Base-by-base conservation (phyloP, 2,888 invertebrate genomes). In the Cerastis rubricosa region DNA sequence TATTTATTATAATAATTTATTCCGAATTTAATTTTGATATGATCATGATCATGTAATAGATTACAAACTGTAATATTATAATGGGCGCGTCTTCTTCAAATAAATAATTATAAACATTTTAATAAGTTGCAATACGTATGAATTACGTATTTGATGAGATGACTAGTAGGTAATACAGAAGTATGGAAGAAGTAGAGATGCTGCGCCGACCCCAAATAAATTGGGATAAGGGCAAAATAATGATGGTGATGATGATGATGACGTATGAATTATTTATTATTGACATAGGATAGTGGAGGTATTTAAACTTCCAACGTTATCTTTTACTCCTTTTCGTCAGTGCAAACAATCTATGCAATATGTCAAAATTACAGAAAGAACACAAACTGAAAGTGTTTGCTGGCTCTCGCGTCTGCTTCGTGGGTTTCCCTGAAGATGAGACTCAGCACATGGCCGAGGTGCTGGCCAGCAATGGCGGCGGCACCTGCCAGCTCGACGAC, bases 361-460 rank as follows among this genome's bases (percentile, higher is more conserved):
- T 79, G 11, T 43, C 17, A 17, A n/a, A 29, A 69, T 95, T 95
- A 77, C 95, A 97, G 97, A 97, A 97, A 88, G 97, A 97, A 86
- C 98, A 98, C 96, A 98, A 98, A 91, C 93, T 99, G 86, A 98
- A 98, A 94, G 98, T 99, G 76, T 99, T 99, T 93, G 98, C 98
- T 93, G 99, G 99, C 47, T 98, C 98, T 76, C 97, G 98, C 90
- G 98, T 99, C 68, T 98, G 98, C 94, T 99, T 99, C 94, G 97
- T 98, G 90, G 99, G 99, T 11, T 99, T 99, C 95, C 97, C 98
- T 5, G 98, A 98, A 80, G 99, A 99, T 89, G 99, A 99, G 94
- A 98, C 98, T 92, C 97, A 97, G 91, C 99, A 99, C 93, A 99
- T 99, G 99, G 98, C 98, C 81, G 99, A 99, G 92, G 98, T 99